phyloP scores from a whole-genome alignment of 2,888 invertebrate species.

The Blera fallax region DNA sequence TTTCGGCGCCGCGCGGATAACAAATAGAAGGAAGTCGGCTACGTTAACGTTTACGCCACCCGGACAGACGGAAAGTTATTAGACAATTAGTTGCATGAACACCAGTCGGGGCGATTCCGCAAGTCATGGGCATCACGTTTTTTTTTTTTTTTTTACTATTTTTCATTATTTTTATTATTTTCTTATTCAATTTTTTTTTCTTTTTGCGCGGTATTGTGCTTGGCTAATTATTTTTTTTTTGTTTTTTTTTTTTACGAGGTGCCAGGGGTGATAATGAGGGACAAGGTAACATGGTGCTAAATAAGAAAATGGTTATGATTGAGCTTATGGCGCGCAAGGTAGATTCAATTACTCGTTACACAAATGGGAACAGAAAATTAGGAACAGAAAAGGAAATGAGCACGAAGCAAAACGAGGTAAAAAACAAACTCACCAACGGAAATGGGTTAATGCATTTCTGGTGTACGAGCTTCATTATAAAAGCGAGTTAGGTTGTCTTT shows the following conservation, averaged over 20 bases:
- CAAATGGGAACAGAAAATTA: constrained; percentile 40
- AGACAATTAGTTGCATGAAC: constrained; percentile 37
- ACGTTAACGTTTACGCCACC: neutral
- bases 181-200: neutral
- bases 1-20: neutral
- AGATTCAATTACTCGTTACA: constrained; percentile 50
- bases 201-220: constrained; percentile 25
- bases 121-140: constrained; percentile 18
- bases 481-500: neutral
- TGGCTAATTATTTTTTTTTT: constrained; percentile 46
- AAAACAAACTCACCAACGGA: constrained; percentile 14
- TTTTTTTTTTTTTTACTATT: neutral
- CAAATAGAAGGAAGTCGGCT: neutral
- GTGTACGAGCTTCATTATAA: constrained; percentile 47
- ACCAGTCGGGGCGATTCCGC: constrained; percentile 6
- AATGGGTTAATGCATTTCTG: constrained; percentile 63
- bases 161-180: neutral
- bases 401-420: neutral
- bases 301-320: constrained; percentile 52
- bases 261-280: constrained; percentile 7
- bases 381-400: constrained; percentile 29
- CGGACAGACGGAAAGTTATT: constrained; percentile 16
- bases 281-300: constrained; percentile 38
- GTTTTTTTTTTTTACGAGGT: neutral
- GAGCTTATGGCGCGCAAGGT: constrained; percentile 37